phyloP scores from a whole-genome alignment of 1,140 invertebrate species.

The Drosophila rufa region DNA sequence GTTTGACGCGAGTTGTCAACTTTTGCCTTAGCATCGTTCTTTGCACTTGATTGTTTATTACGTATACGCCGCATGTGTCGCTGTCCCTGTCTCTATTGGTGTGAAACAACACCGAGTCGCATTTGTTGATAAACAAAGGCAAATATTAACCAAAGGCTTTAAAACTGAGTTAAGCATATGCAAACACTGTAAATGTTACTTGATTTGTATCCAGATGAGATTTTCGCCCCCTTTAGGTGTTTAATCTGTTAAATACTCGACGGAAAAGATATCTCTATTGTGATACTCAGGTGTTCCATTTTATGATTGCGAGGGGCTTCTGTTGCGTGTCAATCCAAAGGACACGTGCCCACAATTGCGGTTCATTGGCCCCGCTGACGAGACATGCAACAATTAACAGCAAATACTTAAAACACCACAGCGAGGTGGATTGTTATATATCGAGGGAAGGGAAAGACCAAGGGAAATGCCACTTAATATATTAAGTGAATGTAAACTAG shows the following conservation, averaged over 20 bases:
- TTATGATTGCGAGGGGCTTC: conserved; percentile 3
- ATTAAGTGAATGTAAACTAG: not conserved
- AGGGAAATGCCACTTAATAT: conserved; percentile 1
- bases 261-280: not conserved
- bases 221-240: not conserved
- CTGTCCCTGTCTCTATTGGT: conserved; percentile 5
- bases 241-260: conserved; percentile 1
- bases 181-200: conserved; percentile 9
- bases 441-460: not conserved
- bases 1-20: conserved; percentile 65
- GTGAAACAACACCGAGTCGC: conserved; percentile 25
- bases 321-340: conserved; percentile 39
- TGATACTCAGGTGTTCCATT: not conserved
- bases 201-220: conserved; percentile 14
- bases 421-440: conserved; percentile 15
- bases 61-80: conserved; percentile 59
- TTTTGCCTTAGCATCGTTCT: conserved; percentile 15
- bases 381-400: conserved; percentile 48
- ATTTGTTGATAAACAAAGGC: conserved; percentile 54
- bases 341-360: conserved; percentile 47
- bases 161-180: conserved; percentile 9
- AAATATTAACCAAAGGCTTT: conserved; percentile 48
- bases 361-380: conserved; percentile 52
- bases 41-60: conserved; percentile 60
- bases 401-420: conserved; percentile 15